These are phyloP conservation scores for Prionailurus bengalensis DNA, from an alignment of 2,113 vertebrate genomes.

Conservation along the genomic window DNA sequence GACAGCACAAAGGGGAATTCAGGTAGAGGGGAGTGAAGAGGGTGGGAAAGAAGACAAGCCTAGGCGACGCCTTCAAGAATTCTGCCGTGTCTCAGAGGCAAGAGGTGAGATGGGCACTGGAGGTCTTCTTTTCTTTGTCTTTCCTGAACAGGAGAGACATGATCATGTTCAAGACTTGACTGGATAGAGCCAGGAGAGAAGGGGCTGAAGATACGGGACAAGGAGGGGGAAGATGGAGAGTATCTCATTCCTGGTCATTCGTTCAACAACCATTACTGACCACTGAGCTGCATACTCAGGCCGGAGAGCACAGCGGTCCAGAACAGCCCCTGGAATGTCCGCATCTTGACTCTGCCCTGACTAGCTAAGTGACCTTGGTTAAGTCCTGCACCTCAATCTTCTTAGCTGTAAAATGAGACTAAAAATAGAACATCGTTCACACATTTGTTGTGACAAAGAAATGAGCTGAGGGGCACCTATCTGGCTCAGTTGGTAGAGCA, in stretches of 20 bases:
- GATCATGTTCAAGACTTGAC: background rate
- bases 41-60: background rate
- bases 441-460: background rate
- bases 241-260: background rate
- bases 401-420: background rate
- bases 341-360: background rate
- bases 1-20: background rate
- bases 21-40: background rate
- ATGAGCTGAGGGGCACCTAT: too few species aligned
- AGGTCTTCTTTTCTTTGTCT: background rate
- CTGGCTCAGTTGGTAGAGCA: too few species aligned
- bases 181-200: background rate
- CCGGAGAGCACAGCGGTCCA: background rate
- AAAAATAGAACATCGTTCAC: background rate
- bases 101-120: too few species aligned
- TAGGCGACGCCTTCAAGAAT: background rate
- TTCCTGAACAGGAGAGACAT: background rate
- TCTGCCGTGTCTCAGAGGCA: background rate
- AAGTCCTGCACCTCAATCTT: too few species aligned
- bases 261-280: background rate
- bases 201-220: background rate
- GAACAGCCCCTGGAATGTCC: background rate
- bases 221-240: background rate
- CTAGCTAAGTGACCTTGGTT: background rate
- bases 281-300: fast-evolving